Evolutionary conservation across 1,140 invertebrate genomes (phyloP).

Genomic region (Heliconius melpomene): DNA sequence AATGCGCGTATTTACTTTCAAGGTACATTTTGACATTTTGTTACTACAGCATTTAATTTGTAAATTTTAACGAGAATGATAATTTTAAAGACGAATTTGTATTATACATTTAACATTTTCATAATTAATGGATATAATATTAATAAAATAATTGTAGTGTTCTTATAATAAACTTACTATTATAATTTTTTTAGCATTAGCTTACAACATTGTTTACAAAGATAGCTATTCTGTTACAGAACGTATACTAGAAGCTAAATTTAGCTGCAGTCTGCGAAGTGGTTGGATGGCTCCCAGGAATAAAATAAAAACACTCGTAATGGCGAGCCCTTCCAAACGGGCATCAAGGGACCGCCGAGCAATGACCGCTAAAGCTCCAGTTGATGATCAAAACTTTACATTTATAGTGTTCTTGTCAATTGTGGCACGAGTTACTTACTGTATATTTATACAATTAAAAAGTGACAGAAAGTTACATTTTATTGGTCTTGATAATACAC

Average conservation of each 20-base stretch:
- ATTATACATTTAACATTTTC: too few relatives aligned
- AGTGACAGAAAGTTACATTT: not conserved
- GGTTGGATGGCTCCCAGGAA: conserved; percentile 55
- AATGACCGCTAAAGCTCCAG: conserved; percentile 36
- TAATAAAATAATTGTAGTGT: too few relatives aligned
- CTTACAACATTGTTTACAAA: conserved; percentile 12
- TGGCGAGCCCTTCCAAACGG: conserved; percentile 47
- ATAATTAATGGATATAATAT: too few relatives aligned
- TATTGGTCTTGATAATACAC: not conserved
- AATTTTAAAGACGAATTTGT: too few relatives aligned
- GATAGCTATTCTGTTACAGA: not conserved
- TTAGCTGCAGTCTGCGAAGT: conserved; percentile 42
- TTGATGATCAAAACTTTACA: conserved; percentile 28
- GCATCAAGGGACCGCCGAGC: conserved; percentile 29
- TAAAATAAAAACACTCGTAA: conserved; percentile 33
- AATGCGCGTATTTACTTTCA: too few relatives aligned
- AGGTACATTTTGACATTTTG: too few relatives aligned
- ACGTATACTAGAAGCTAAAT: conserved; percentile 34
- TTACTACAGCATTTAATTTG: too few relatives aligned
- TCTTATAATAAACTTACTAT: too few relatives aligned
- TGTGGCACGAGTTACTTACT: not conserved
- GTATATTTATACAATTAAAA: not conserved
- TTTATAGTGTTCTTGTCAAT: conserved; percentile 5
- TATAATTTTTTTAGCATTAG: not conserved
- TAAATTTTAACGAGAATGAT: too few relatives aligned